Evolutionary conservation across 2,113 vertebrate genomes (phyloP), one percentile per base, ranked within the genome.

Genomic region (Urocitellus parryii): DNA sequence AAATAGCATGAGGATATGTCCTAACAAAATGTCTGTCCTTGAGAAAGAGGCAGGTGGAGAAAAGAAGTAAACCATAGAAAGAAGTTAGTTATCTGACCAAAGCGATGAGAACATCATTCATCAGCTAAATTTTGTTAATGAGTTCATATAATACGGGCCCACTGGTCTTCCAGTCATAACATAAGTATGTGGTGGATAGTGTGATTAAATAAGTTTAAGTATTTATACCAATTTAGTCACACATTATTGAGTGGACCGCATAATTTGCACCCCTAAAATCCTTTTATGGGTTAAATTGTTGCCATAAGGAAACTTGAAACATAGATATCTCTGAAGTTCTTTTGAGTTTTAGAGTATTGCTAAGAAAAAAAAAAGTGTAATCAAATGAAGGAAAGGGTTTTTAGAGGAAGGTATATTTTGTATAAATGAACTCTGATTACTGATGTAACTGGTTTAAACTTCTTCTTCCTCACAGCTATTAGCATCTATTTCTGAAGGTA

Each of bases 1-100:
- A 97, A 97, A 97, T 97, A 97, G 96, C 96, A 51, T 39, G 14
- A 92, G 25, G 87, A 32, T 73, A 29, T 39, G 95, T 39, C 77
- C 94, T 89, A 83, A 42, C 89, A 95, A 92, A 89, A 96, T 97
- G 93, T 86, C 95, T 90, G 95, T 80, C 96, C 96, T 97, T 88
- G 88, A 85, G 78, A 51, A 84, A 87, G 81, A 84, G 65, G 63
- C 80, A 80, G 91, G 81, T 95, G 83, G 87, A 63, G 51, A 63
- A 92, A 91, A 81, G 73, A 61, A 58, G 20, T 17, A 68, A 90
- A 65, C 4, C 61, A 10, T 56, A 24, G 24, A 34, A 79, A 74
- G 74, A 95, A 96, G 39, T 76, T 32, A 48, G 76, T 88, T 80
- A 65, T 42, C 22, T 48, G 73, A 89, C 25, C 48, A 78, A 90